Base-by-base conservation (phyloP, 2,113 vertebrate genomes). In the Thalassarche chlororhynchos region DNA sequence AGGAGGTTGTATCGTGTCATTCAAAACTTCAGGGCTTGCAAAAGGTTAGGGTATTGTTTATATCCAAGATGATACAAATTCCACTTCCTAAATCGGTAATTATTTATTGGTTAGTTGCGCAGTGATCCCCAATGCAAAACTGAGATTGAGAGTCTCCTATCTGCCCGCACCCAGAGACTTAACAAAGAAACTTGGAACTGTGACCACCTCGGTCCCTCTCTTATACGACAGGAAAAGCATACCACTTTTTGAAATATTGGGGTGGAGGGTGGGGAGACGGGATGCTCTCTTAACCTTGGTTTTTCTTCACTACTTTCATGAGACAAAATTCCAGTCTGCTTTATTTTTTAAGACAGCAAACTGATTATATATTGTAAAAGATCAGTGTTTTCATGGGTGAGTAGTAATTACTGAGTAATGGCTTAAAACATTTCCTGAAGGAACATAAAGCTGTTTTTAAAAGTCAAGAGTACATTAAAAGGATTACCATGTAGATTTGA, bases 401-500 rank as follows among this genome's bases (percentile, higher is more conserved):
- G 95, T 97, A 97, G 98, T 98, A 98, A 99, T 98, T 98, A 98
- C 98, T 95, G 96, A 95, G 98, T 98, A 99, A 98, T 98, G 98
- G 98, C 99, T 98, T 98, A 98, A 98, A 98, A 98, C 96, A 98
- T 98, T 98, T 99, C 98, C 98, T 99, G 98, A 98, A 99, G 98
- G 98, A 98, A 98, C 86, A 86, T 97, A 98, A 98, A 98, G 97
- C 97, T 97, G 97, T 93, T 95, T 97, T 98, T 98, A 98, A 98
- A 98, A 99, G 98, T 98, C 98, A 98, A 98, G 98, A 99, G 98
- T 98, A 98, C 98, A 99, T 99, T 98, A 99, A 99, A 99, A 99
- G 98, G 98, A 99, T 99, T 98, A 98, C 98, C 98, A 98, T 98
- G 98, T 98, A 99, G 99, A 99, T 99, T 99, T 98, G 98, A 99